Evolutionary conservation across 2,888 invertebrate genomes (phyloP), one percentile per base, ranked within the genome.

Genomic region (Pandemis heparana): DNA sequence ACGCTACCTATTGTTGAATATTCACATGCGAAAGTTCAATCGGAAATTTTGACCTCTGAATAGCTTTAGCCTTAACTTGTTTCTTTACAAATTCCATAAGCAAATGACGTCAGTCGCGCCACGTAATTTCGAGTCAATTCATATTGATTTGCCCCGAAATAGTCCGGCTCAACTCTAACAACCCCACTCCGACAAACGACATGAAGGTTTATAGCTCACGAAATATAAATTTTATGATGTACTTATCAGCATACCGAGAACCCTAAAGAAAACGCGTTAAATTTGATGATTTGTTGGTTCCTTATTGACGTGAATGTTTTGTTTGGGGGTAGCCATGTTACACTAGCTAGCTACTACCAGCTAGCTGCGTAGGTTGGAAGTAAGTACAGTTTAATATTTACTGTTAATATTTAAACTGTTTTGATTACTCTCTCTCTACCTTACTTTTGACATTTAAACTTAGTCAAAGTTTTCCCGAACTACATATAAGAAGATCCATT

Each of bases 141-240:
- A 51, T 73, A 73, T 73, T 51, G 73, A 73, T 73, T 73, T 63
- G 18, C 56, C 63, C 68, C 6, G 51, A 73, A 72, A 72, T 72
- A 72, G 71, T 62, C 8, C 32, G 41, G 14, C 18, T 41, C 32
- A 32, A 9, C 18, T 41, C 65, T 18, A 65, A 60, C 39, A 23
- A 63, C 56, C 39, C 16, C 53, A 43, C 18, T 53, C 46, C 46
- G 23, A 14, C 46, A 46, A 23, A 18, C 56, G 46, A 56, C 53
- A 43, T 32, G 43, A 32, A 7, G 23, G 12, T 68, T 72, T 12
- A 69, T 59, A 59, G 68, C 59, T 63, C 38, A 46, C 60, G 59
- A 53, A 67, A 62, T 56, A 66, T 67, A 32, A 23, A 56, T 43
- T 46, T 72, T 72, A 72, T 18, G 18, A 46, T 32, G 16, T 48